A percentile compares a stretch with the other conserved stretches of the same genome.
Conservation (phyloP, 64 coral and sea anemone genomes). For the Hydrozoanthus tunicans region DNA sequence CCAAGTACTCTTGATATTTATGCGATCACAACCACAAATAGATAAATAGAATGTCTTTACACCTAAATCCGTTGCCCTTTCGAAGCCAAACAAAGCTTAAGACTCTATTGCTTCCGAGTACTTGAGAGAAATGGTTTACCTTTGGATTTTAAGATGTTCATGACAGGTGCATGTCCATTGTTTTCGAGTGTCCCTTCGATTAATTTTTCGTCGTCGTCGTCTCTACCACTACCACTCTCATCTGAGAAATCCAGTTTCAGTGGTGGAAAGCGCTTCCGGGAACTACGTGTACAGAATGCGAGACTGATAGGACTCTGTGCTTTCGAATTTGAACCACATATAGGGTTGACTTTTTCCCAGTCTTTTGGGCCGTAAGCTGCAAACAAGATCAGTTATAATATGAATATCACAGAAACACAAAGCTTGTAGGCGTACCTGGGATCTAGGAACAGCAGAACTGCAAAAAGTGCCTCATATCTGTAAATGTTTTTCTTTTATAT, state of each 20-base stretch:
- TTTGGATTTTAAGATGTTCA: slow-evolving; percentile 32
- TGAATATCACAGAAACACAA: too few species aligned
- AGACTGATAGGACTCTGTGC: slow-evolving; percentile 43
- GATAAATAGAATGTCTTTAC: too few species aligned
- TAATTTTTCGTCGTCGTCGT: not conserved
- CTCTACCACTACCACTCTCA: not conserved
- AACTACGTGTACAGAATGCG: too few species aligned
- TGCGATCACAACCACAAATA: too few species aligned
- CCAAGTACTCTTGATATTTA: too few species aligned
- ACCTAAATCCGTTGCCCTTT: too few species aligned
- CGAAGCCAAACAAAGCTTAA: too few species aligned
- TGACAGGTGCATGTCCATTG: slow-evolving; percentile 38
- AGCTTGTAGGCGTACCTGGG: too few species aligned
- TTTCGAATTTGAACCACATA: not conserved
- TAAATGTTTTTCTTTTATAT: too few species aligned
- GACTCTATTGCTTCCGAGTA: not conserved
- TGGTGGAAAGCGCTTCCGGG: not conserved
- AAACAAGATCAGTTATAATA: not conserved
- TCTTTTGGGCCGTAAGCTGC: slow-evolving; percentile 30
- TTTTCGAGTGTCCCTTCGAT: slow-evolving; percentile 29
- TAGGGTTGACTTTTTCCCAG: slow-evolving; percentile 30
- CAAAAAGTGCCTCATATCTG: too few species aligned
- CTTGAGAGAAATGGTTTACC: not conserved
- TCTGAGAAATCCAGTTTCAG: not conserved
- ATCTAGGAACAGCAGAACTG: too few species aligned